Evolutionary conservation across 1,140 invertebrate genomes (phyloP).

Genomic region (Halotydeus destructor): DNA sequence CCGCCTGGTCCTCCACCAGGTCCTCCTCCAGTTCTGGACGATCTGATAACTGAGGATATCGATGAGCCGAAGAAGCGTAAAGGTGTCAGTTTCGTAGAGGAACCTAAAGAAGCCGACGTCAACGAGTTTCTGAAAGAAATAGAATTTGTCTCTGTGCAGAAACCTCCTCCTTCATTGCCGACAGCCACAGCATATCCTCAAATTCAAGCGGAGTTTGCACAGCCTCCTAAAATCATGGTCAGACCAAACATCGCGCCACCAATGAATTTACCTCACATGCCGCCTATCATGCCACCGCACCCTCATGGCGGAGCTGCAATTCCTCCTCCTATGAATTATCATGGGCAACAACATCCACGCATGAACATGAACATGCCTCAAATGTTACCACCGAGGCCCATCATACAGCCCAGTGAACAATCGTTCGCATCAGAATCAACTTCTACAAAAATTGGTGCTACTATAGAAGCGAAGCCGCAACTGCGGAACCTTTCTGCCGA

Average conservation of each 20-base stretch:
- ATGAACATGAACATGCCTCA: too few species aligned
- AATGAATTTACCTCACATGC: too few species aligned
- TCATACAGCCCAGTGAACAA: not conserved
- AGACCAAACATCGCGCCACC: too few species aligned
- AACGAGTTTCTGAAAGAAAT: slow-evolving; percentile 15
- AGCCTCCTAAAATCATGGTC: too few species aligned
- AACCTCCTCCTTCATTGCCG: not conserved
- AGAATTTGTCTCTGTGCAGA: slow-evolving; percentile 5
- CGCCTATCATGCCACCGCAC: too few species aligned
- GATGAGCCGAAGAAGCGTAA: slow-evolving; percentile 15
- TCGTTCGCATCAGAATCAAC: not conserved
- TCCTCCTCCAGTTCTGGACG: slow-evolving; percentile 36
- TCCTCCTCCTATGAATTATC: too few species aligned
- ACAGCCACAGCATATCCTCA: not conserved
- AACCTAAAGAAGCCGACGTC: slow-evolving; percentile 11
- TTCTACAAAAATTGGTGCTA: slow-evolving; percentile 32
- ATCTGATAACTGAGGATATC: slow-evolving; percentile 15
- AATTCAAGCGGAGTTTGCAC: not conserved
- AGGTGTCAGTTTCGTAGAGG: slow-evolving; percentile 13
- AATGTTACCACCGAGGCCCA: not conserved
- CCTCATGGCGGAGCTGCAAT: too few species aligned
- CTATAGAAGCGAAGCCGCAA: slow-evolving; percentile 82
- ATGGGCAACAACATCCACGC: too few species aligned
- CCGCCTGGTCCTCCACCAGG: slow-evolving; percentile 71
- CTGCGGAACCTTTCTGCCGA: slow-evolving; percentile 80